Evolutionary conservation across 2,888 invertebrate species (phyloP).

Genomic region (Tenthredo notha): DNA sequence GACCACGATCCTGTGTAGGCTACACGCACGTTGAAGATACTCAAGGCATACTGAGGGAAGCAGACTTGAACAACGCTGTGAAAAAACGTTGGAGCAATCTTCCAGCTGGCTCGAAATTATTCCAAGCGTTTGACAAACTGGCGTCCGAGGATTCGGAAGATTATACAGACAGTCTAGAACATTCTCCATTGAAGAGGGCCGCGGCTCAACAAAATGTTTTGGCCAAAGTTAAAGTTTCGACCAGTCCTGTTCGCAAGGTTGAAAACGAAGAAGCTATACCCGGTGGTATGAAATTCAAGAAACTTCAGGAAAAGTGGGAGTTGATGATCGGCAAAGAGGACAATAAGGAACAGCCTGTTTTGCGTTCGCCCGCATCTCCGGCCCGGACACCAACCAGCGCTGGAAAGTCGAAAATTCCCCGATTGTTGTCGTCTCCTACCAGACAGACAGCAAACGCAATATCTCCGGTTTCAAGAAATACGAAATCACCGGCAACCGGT

Average conservation of each 20-base stretch:
- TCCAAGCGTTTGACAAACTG: conserved; percentile 86
- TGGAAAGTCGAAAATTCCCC: conserved; percentile 87
- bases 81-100: conserved; percentile 88
- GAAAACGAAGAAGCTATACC: conserved; percentile 68
- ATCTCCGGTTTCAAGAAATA: conserved; percentile 58
- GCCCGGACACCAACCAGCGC: conserved; percentile 74
- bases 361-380: conserved; percentile 73
- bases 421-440: conserved; percentile 87
- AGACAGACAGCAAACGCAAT: conserved; percentile 77
- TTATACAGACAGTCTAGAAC: conserved; percentile 88
- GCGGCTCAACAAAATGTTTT: conserved; percentile 51
- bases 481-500: conserved; percentile 71
- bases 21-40: conserved; percentile 78
- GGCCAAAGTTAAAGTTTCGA: conserved; percentile 59
- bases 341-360: conserved; percentile 65
- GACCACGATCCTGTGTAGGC: conserved; percentile 88
- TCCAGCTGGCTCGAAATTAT: conserved; percentile 83
- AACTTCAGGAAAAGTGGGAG: conserved; percentile 91
- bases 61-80: conserved; percentile 79
- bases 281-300: conserved; percentile 86
- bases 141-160: conserved; percentile 85
- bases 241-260: conserved; percentile 63
- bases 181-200: conserved; percentile 76
- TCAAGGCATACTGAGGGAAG: conserved; percentile 79
- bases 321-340: conserved; percentile 83